Percentiles rank a stretch among this genome's conserved stretches.
These are phyloP conservation scores for Argopecten irradians DNA, from an alignment of 1,140 invertebrate species.

Conservation along the genomic window DNA sequence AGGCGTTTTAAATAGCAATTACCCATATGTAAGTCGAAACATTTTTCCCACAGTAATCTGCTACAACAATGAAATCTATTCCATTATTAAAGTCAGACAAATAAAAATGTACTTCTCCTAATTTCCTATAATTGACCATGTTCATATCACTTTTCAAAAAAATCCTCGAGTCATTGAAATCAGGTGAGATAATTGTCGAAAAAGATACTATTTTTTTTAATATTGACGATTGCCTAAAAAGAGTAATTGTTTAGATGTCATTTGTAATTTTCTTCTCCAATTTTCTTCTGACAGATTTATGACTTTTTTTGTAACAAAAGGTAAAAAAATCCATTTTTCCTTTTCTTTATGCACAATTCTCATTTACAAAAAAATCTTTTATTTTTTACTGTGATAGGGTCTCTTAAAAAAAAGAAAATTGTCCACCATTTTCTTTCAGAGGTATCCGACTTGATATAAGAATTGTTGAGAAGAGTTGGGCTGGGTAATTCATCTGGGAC, in stretches of 20 bases:
- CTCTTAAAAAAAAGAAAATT: not conserved
- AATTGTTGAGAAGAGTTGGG: too few relatives aligned
- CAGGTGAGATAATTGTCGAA: not conserved
- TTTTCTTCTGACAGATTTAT: not conserved
- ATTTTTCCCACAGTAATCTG: not conserved
- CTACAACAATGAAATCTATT: not conserved
- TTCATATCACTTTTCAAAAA: not conserved
- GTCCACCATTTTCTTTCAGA: not conserved
- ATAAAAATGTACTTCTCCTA: not conserved
- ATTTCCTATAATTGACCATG: not conserved
- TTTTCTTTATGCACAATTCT: not conserved
- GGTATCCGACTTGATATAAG: not conserved
- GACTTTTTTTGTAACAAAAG: not conserved
- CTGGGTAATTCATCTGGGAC: too few relatives aligned
- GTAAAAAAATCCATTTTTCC: not conserved
- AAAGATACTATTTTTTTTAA: not conserved
- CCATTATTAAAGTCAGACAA: not conserved
- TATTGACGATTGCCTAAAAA: not conserved
- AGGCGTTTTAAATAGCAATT: conserved; percentile 8
- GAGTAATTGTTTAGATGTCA: not conserved
- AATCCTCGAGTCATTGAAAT: not conserved
- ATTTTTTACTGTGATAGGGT: not conserved
- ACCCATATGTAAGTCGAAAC: not conserved
- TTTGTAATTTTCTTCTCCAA: conserved; percentile 1
- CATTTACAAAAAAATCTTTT: not conserved